These are phyloP conservation scores for Xyrauchen texanus DNA, from an alignment of 2,113 vertebrate genomes.

Conservation along the genomic window DNA sequence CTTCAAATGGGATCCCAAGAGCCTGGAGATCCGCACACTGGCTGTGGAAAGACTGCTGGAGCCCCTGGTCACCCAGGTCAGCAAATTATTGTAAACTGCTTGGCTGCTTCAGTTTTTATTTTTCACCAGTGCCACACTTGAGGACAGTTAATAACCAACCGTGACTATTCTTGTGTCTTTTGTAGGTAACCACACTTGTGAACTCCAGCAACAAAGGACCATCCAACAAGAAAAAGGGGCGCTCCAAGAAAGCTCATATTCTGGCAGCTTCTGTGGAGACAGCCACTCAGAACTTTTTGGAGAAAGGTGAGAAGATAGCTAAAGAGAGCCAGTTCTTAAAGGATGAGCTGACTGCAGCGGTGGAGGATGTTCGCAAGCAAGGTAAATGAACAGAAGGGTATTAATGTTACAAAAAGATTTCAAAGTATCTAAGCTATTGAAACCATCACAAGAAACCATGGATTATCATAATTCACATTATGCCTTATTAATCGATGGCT, in stretches of 20 bases:
- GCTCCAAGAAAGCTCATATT: constrained; percentile 98
- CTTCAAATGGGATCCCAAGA: constrained; percentile 99
- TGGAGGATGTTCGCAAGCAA: constrained; percentile 98
- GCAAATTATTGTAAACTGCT: neutral
- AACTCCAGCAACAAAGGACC: constrained; percentile 98
- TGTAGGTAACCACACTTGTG: constrained; percentile 94
- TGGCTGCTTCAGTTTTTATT: neutral
- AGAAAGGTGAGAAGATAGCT: constrained; percentile 98
- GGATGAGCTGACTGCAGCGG: constrained; percentile 92
- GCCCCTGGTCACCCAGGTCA: constrained; percentile 97
- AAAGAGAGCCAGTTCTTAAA: constrained; percentile 98
- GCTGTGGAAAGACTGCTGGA: constrained; percentile 95
- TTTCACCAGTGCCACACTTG: neutral
- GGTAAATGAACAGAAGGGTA: constrained; percentile 69
- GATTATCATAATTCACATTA: neutral
- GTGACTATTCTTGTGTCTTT: neutral
- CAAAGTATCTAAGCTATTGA: neutral
- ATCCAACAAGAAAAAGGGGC: constrained; percentile 97
- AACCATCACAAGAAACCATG: neutral
- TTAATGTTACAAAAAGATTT: constrained; percentile 38
- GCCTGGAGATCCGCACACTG: constrained; percentile 94
- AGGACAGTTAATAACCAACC: neutral
- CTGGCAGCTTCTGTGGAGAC: constrained; percentile 96
- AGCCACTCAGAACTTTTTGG: constrained; percentile 96
- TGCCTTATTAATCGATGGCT: constrained; percentile 2